Conservation (phyloP, 2,888 invertebrate species). For the Trachelus troglodyta region DNA sequence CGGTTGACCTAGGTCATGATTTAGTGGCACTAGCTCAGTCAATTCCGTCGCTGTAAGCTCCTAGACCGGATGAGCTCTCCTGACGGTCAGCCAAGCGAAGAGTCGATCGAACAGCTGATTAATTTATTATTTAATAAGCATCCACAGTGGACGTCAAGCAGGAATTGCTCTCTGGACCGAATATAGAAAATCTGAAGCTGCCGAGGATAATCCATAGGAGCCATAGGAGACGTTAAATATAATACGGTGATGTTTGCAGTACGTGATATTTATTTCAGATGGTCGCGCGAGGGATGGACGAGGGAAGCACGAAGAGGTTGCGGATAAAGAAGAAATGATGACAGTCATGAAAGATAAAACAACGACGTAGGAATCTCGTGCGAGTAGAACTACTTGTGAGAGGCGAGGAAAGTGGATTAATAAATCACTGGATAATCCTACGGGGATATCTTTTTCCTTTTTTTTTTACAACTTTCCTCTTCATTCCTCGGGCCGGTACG, state of each 20-base stretch:
- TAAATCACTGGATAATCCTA: conserved; percentile 51
- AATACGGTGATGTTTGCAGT: not conserved
- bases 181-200: not conserved
- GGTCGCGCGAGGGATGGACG: not conserved
- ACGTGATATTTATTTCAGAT: not conserved
- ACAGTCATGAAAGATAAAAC: conserved; percentile 10
- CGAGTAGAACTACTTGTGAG: conserved; percentile 8
- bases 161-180: not conserved
- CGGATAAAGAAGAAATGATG: conserved; percentile 26
- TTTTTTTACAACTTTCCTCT: not conserved
- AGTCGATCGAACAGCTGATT: not conserved
- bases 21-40: not conserved
- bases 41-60: not conserved
- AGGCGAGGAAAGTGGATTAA: conserved; percentile 41
- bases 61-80: not conserved
- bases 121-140: not conserved
- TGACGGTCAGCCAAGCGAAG: not conserved
- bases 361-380: conserved; percentile 9
- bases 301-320: not conserved
- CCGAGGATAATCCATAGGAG: not conserved
- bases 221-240: not conserved
- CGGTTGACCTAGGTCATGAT: not conserved
- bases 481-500: not conserved
- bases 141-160: not conserved
- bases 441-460: conserved; percentile 21